Conservation (phyloP, 2,797 vertebrate genomes). For the Etheostoma perlongum region DNA sequence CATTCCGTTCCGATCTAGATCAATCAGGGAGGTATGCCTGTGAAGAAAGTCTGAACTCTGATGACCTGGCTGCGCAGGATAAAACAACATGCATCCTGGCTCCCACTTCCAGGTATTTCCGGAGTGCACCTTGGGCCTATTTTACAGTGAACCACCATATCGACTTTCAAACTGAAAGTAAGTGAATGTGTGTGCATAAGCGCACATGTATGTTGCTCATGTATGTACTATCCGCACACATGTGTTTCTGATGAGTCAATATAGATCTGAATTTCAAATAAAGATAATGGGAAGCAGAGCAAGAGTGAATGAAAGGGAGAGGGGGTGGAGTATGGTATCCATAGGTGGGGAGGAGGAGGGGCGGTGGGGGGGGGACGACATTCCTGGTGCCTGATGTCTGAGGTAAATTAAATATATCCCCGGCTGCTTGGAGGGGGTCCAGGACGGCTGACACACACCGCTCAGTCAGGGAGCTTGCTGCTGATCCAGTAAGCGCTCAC, state of each 20-base stretch:
- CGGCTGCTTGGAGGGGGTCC: slow-evolving; percentile 75
- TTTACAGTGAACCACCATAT: slow-evolving; percentile 76
- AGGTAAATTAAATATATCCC: slow-evolving; percentile 84
- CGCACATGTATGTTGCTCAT: slow-evolving; percentile 25
- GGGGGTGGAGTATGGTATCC: slow-evolving; percentile 79
- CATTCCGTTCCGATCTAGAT: slow-evolving; percentile 66
- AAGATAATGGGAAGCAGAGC: slow-evolving; percentile 96
- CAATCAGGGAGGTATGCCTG: slow-evolving; percentile 69
- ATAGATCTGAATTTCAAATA: slow-evolving; percentile 97
- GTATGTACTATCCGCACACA: slow-evolving; percentile 75
- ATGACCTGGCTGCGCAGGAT: slow-evolving; percentile 69
- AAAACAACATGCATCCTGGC: slow-evolving; percentile 77
- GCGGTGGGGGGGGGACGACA: slow-evolving; percentile 52
- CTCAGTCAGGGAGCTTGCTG: slow-evolving; percentile 76
- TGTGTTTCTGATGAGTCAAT: slow-evolving; percentile 97
- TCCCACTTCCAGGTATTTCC: slow-evolving; percentile 79
- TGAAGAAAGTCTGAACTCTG: slow-evolving; percentile 76
- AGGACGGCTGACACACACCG: slow-evolving; percentile 70
- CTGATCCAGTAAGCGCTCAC: slow-evolving; percentile 80
- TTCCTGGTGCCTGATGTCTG: slow-evolving; percentile 81
- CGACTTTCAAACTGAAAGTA: slow-evolving; percentile 70
- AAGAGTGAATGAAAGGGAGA: slow-evolving; percentile 83
- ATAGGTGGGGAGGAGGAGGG: slow-evolving; percentile 85
- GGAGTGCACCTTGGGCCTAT: slow-evolving; percentile 78
- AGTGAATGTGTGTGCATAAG: slow-evolving; percentile 65